phyloP scores from a whole-genome alignment of 2,797 vertebrate genomes.

The Argyrosomus regius region DNA sequence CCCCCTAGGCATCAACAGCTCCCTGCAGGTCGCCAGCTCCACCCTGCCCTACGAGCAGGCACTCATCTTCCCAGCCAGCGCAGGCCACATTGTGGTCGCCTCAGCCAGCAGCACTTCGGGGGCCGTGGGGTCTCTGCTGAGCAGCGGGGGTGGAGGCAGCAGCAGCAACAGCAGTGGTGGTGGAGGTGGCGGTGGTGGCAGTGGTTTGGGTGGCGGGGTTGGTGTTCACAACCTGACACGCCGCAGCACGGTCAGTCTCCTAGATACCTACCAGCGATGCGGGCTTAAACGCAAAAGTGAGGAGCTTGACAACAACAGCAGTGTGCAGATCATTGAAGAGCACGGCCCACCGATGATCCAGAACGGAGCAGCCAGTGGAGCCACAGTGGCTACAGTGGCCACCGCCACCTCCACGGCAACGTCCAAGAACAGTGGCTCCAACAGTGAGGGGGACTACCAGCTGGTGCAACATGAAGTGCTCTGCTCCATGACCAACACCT shows the following conservation, averaged over 20 bases:
- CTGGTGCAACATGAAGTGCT: constrained; percentile 98
- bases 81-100: constrained; percentile 94
- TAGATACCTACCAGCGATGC: constrained; percentile 99
- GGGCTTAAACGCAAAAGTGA: constrained; percentile 99
- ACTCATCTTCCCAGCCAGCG: constrained; percentile 95
- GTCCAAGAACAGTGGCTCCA: constrained; percentile 97
- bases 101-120: constrained; percentile 95
- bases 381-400: constrained; percentile 88
- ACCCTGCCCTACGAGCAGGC: constrained; percentile 97
- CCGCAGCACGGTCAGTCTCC: constrained; percentile 98
- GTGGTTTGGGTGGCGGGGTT: constrained; percentile 85
- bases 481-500: constrained; percentile 99
- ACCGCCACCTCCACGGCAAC: constrained; percentile 94
- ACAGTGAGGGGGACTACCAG: constrained; percentile 98
- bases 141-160: constrained; percentile 88
- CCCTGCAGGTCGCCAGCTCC: constrained; percentile 90
- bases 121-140: constrained; percentile 87
- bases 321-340: constrained; percentile 97
- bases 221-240: constrained; percentile 96
- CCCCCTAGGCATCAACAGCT: constrained; percentile 89
- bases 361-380: constrained; percentile 86
- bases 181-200: constrained; percentile 81
- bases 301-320: constrained; percentile 97
- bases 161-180: constrained; percentile 85
- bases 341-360: constrained; percentile 95